Conservation (phyloP, 2,888 invertebrate species). For the Amiota communis region DNA sequence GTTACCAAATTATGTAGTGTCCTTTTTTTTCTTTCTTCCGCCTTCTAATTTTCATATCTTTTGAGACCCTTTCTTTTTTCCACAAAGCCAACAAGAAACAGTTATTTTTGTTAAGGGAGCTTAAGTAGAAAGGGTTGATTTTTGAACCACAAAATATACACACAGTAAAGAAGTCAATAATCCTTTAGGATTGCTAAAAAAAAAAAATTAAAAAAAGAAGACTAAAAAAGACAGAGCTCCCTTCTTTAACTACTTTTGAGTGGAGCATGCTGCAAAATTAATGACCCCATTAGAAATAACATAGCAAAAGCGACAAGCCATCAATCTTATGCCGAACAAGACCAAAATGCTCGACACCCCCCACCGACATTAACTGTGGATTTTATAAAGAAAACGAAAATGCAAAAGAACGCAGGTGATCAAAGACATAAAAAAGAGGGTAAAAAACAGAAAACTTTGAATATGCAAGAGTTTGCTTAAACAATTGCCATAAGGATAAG, state of each 20-base stretch:
- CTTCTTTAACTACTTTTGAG: neutral
- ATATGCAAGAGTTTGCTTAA: neutral
- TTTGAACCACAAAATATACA: no score
- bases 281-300: slow-evolving; percentile 57
- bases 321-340: slow-evolving; percentile 48
- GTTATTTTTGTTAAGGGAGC: no score
- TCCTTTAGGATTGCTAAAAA: neutral
- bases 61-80: no score
- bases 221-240: neutral
- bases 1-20: no score
- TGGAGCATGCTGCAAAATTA: slow-evolving; percentile 45
- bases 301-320: slow-evolving; percentile 48
- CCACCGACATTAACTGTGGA: neutral
- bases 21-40: no score
- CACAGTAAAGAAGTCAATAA: no score
- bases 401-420: slow-evolving; percentile 10
- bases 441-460: neutral
- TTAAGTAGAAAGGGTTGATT: no score
- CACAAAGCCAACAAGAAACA: no score
- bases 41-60: no score
- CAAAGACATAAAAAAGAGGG: neutral
- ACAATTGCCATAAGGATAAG: neutral
- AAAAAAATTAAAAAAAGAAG: neutral
- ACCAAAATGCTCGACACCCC: slow-evolving; percentile 20
- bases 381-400: slow-evolving; percentile 6